Conservation (phyloP, 2,113 vertebrate genomes). For the Semnornis frantzii region DNA sequence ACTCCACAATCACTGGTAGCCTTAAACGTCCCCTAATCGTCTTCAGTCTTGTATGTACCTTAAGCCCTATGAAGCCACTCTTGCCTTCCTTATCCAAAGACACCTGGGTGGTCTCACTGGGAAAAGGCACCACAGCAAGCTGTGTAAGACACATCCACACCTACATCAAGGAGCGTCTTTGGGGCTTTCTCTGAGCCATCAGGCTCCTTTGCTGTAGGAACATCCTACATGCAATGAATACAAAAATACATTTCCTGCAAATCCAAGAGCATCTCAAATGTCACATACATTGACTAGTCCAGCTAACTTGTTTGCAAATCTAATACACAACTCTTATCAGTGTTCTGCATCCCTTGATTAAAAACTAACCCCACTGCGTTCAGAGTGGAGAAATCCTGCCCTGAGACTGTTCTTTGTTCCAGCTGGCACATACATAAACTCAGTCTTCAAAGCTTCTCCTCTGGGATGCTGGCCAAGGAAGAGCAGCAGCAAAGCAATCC, state of each 20-base stretch:
- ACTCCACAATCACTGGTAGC: not conserved
- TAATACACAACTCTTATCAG: not conserved
- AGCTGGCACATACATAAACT: slow-evolving; percentile 20
- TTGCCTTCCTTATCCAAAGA: not conserved
- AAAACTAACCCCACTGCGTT: not conserved
- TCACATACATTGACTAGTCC: not conserved
- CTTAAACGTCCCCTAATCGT: not conserved
- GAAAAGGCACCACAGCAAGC: not conserved
- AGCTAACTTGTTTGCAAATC: not conserved
- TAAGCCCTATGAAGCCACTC: not conserved
- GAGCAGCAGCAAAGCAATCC: slow-evolving; percentile 14
- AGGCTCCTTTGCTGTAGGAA: not conserved
- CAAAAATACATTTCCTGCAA: not conserved
- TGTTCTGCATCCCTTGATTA: not conserved
- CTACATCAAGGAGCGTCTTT: not conserved
- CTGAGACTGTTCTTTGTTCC: not conserved
- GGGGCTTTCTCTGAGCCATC: not conserved
- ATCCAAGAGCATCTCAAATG: not conserved
- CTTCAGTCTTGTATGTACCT: not conserved
- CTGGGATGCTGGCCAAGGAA: slow-evolving; percentile 21
- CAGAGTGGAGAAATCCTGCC: not conserved
- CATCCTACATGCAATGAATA: not conserved
- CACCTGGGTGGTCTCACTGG: not conserved
- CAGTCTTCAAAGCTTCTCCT: not conserved
- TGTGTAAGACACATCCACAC: fast-evolving